phyloP scores from a whole-genome alignment of 2,888 invertebrate genomes.

The Dicyrtoma fusca region DNA sequence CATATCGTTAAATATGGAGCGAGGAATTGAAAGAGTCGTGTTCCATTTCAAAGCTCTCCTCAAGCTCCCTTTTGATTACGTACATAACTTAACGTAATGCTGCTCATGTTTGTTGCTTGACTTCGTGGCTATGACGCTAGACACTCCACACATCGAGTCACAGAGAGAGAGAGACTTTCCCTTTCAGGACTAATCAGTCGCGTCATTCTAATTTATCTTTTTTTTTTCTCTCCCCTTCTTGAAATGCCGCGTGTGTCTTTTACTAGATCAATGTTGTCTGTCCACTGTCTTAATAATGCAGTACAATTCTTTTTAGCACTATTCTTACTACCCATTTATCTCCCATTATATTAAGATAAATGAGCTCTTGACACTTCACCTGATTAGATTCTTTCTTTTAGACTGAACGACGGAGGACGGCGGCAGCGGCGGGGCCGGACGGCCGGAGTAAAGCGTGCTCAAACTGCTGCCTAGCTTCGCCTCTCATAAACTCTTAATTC shows the following conservation, averaged over 20 bases:
- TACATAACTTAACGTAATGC: background rate
- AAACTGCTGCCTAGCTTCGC: too few species aligned
- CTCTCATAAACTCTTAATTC: too few species aligned
- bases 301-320: too few species aligned
- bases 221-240: background rate
- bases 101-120: too few species aligned
- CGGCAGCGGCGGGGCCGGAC: too few species aligned
- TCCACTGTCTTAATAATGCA: background rate
- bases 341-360: slow-evolving; percentile 10
- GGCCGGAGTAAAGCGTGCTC: too few species aligned
- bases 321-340: background rate
- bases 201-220: slow-evolving; percentile 33
- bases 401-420: too few species aligned
- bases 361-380: slow-evolving; percentile 23
- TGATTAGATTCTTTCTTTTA: slow-evolving; percentile 10
- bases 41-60: slow-evolving; percentile 4
- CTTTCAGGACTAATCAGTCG: slow-evolving; percentile 45
- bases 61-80: slow-evolving; percentile 19
- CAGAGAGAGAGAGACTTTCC: slow-evolving; percentile 35
- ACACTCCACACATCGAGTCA: too few species aligned
- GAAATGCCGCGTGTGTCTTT: background rate
- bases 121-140: too few species aligned
- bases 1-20: too few species aligned
- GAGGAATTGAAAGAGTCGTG: background rate
- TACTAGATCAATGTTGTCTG: background rate